phyloP scores from a whole-genome alignment of 2,888 invertebrate genomes.

The Druceiella hillmani region DNA sequence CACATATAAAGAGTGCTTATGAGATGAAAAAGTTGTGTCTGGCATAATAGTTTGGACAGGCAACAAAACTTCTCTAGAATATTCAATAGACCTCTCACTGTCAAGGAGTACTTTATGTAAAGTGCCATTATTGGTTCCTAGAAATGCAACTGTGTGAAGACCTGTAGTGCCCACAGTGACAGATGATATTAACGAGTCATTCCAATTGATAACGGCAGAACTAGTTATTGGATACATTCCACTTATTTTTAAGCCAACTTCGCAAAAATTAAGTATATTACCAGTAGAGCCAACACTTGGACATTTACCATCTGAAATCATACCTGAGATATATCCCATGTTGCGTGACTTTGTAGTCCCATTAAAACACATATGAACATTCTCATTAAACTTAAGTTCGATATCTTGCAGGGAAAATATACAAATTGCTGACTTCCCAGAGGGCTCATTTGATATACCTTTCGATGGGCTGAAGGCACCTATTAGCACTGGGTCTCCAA shows the following conservation, averaged over 20 bases:
- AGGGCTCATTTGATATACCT: slow-evolving; percentile 80
- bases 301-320: slow-evolving; percentile 87
- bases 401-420: slow-evolving; percentile 87
- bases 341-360: slow-evolving; percentile 89
- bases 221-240: slow-evolving; percentile 79
- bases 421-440: slow-evolving; percentile 84
- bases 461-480: slow-evolving; percentile 87
- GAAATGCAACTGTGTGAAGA: slow-evolving; percentile 88
- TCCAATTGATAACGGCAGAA: slow-evolving; percentile 72
- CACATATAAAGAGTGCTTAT: slow-evolving; percentile 79
- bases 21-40: slow-evolving; percentile 80
- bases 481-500: slow-evolving; percentile 76
- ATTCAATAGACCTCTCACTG: slow-evolving; percentile 69
- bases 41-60: slow-evolving; percentile 74
- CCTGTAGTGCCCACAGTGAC: slow-evolving; percentile 85
- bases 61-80: slow-evolving; percentile 81
- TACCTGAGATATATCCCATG: slow-evolving; percentile 87
- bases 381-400: slow-evolving; percentile 90
- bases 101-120: slow-evolving; percentile 73
- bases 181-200: slow-evolving; percentile 75
- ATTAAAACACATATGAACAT: slow-evolving; percentile 96
- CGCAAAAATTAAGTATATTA: slow-evolving; percentile 88
- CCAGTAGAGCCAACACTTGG: slow-evolving; percentile 83
- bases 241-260: slow-evolving; percentile 87
- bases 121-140: slow-evolving; percentile 81